These are phyloP conservation scores for Scrobipalpa atriplicella DNA, from an alignment of 2,888 invertebrate genomes.

Conservation along the genomic window DNA sequence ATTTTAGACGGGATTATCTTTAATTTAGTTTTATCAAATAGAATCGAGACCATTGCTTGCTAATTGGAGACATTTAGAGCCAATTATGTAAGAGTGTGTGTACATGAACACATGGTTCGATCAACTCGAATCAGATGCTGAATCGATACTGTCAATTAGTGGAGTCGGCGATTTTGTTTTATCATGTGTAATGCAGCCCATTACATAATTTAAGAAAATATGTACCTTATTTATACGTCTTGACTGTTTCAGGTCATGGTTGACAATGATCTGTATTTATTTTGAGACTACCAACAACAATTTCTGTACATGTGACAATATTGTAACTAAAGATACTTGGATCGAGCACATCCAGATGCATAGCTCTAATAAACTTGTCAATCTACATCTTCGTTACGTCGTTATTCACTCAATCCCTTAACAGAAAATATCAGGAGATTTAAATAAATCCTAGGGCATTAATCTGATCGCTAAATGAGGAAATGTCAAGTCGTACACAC, in stretches of 20 bases:
- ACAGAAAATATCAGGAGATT: conserved; percentile 13
- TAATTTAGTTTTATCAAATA: not conserved
- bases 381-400: conserved; percentile 5
- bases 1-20: not conserved
- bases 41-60: conserved; percentile 21
- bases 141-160: conserved; percentile 53
- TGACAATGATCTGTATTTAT: not conserved
- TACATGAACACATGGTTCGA: conserved; percentile 35
- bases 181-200: conserved; percentile 42
- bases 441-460: conserved; percentile 13
- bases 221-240: not conserved
- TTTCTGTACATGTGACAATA: not conserved
- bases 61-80: conserved; percentile 41
- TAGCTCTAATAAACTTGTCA: conserved; percentile 12
- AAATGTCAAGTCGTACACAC: conserved; percentile 14
- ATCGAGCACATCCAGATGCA: not conserved
- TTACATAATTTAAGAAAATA: conserved; percentile 45
- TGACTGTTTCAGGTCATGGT: conserved; percentile 13
- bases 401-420: conserved; percentile 30
- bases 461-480: conserved; percentile 20
- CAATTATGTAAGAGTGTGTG: conserved; percentile 39
- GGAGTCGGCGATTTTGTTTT: conserved; percentile 43
- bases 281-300: not conserved
- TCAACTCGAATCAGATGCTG: conserved; percentile 42
- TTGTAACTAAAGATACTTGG: not conserved